Evolutionary conservation across 2,113 vertebrate genomes (phyloP).

Genomic region (Calidris pygmaea): DNA sequence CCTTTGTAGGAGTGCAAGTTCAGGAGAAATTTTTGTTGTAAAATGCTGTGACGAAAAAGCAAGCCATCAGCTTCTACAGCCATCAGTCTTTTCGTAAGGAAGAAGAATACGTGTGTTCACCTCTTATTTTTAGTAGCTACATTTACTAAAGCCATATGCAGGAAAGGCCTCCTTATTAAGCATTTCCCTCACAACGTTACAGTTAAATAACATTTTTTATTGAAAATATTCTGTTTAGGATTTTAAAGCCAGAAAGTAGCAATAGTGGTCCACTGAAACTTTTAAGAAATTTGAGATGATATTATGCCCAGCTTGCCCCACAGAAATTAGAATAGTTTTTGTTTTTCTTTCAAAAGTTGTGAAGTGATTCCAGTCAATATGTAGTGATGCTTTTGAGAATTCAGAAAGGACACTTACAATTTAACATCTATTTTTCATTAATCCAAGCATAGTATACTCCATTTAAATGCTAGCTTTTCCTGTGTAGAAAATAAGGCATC

Average conservation of each 20-base stretch:
- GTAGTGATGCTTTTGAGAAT: conserved; percentile 3
- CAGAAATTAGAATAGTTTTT: background rate
- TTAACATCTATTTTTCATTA: conserved; percentile 48
- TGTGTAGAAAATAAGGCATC: background rate
- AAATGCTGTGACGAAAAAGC: background rate
- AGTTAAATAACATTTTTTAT: background rate
- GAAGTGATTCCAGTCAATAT: background rate
- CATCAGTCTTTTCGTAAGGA: background rate
- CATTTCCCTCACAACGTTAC: background rate
- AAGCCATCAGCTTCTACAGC: background rate
- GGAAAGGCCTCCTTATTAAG: background rate
- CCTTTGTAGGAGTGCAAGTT: background rate
- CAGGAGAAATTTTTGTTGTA: background rate
- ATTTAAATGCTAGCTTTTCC: background rate
- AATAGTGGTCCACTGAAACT: background rate
- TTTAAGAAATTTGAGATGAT: background rate
- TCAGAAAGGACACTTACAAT: background rate
- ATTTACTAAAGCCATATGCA: background rate
- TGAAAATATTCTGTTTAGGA: background rate
- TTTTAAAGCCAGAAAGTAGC: background rate
- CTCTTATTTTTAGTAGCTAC: background rate
- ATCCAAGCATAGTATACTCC: background rate
- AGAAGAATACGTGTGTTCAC: background rate
- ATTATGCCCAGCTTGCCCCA: background rate
- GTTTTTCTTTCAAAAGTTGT: background rate